Evolutionary conservation across 2,888 invertebrate genomes (phyloP), one percentile per base, ranked within the genome.

Genomic region (Oxystoma pomonae): DNA sequence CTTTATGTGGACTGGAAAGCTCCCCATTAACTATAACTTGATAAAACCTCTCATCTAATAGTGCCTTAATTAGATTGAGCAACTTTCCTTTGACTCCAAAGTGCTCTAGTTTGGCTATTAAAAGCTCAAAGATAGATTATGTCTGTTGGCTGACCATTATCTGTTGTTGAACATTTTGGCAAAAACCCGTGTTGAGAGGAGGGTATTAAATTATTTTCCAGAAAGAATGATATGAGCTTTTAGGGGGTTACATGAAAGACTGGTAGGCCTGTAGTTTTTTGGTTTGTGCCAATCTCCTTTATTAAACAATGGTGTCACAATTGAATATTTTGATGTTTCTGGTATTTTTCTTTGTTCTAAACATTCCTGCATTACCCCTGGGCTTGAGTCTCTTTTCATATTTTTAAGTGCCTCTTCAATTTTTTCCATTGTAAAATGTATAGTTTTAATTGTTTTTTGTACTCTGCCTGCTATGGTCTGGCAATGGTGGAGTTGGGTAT

Each of bases 351-450:
- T 50, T 50, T 12, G 50, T n/a, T n/a, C 50, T 50, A 50, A 12
- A n/a, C 50, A 50, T 50, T 50, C 50, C 35, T 21, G 58, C 58
- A 58, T 58, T n/a, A 58, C 35, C 1, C 16, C 58, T 1, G 58
- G 50, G n/a, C 50, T 50, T n/a, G n/a, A 50, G n/a, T 50, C 50
- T 50, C 12, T 50, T 50, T 9, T 50, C 50, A 50, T 50, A n/a
- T 50, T 50, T 50, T 50, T n/a, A 50, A 50, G 50, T 50, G 50
- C n/a, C n/a, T 50, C 50, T 50, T 50, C n/a, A 50, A 50, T n/a
- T 50, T 21, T 58, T 2, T 58, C 58, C 5, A 2, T 21, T 22
- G 35, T 58, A 35, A 58, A 20, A 20, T 58, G 22, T 16, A 58
- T 58, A 7, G 2, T 17, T 2, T 21, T 16, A 16, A 21, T 20